Conservation (phyloP, 2,888 invertebrate genomes). For the Tridacna crocea region DNA sequence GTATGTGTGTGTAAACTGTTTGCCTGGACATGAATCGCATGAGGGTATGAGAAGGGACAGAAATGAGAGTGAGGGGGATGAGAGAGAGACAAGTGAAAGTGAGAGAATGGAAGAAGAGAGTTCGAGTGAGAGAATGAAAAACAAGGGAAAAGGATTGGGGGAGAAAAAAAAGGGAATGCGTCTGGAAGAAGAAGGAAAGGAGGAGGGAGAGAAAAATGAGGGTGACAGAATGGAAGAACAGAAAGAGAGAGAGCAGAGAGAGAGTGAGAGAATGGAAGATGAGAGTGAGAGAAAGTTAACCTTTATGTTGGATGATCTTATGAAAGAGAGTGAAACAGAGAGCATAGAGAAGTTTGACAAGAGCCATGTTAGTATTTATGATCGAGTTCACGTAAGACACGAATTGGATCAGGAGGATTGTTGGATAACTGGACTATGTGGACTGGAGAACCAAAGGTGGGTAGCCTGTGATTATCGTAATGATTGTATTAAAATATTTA, state of each 20-base stretch:
- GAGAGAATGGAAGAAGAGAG: no score
- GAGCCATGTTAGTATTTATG: no score
- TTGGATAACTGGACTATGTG: not conserved
- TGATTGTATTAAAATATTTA: conserved; percentile 1
- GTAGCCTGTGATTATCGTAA: not conserved
- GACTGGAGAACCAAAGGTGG: not conserved
- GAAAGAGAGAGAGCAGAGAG: not conserved
- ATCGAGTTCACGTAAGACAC: not conserved
- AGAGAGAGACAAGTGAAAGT: no score
- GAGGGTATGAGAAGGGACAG: no score
- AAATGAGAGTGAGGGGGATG: no score
- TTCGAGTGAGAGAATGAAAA: no score
- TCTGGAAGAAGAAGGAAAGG: not conserved
- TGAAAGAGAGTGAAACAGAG: not conserved
- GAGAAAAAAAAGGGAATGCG: not conserved
- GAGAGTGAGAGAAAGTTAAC: not conserved
- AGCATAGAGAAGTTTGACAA: not conserved
- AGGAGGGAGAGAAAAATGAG: not conserved
- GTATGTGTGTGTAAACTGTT: no score
- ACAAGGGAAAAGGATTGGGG: not conserved
- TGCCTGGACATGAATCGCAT: no score
- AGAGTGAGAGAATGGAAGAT: not conserved
- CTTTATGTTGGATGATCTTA: not conserved
- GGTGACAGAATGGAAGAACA: no score
- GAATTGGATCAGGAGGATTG: not conserved